phyloP scores from a whole-genome alignment of 2,888 invertebrate species.

The Stegana nigrithorax region DNA sequence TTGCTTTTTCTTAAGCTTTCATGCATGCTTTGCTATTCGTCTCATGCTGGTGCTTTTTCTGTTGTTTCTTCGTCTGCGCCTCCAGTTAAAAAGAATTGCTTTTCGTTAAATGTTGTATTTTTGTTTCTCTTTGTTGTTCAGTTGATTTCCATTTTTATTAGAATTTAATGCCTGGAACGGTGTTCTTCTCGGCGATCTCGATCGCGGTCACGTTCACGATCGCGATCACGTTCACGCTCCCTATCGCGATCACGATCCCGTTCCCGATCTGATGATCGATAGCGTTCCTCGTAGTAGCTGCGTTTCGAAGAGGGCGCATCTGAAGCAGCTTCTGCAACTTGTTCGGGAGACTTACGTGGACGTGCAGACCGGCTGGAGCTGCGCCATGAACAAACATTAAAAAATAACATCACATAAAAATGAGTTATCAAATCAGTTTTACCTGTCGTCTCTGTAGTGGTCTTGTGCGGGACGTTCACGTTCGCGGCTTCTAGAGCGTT shows the following conservation, averaged over 20 bases:
- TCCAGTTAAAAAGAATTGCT: not conserved
- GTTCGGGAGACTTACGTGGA: slow-evolving; percentile 71
- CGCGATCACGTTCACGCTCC: slow-evolving; percentile 75
- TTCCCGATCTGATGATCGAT: slow-evolving; percentile 78
- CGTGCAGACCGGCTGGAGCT: slow-evolving; percentile 69
- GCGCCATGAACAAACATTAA: not conserved
- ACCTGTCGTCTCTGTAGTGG: slow-evolving; percentile 68
- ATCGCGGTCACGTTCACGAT: slow-evolving; percentile 76
- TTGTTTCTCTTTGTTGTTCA: slow-evolving; percentile 29
- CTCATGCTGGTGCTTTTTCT: slow-evolving; percentile 48
- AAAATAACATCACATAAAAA: no score
- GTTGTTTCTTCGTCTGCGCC: slow-evolving; percentile 32
- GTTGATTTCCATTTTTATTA: slow-evolving; percentile 24
- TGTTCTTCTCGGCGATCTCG: slow-evolving; percentile 78
- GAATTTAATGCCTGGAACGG: slow-evolving; percentile 75
- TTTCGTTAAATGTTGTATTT: slow-evolving; percentile 4
- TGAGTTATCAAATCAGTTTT: slow-evolving; percentile 23
- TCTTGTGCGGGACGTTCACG: slow-evolving; percentile 66
- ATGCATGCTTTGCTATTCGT: slow-evolving; percentile 35
- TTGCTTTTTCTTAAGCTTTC: slow-evolving; percentile 32
- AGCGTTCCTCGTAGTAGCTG: slow-evolving; percentile 87
- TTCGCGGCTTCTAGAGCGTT: slow-evolving; percentile 86
- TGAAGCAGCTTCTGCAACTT: slow-evolving; percentile 68
- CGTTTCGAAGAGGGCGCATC: slow-evolving; percentile 68
- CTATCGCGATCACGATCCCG: slow-evolving; percentile 75